Evolutionary conservation across 2,797 vertebrate species (phyloP), one percentile per base, ranked within the genome.

Genomic region (Halcyon chelicuti): DNA sequence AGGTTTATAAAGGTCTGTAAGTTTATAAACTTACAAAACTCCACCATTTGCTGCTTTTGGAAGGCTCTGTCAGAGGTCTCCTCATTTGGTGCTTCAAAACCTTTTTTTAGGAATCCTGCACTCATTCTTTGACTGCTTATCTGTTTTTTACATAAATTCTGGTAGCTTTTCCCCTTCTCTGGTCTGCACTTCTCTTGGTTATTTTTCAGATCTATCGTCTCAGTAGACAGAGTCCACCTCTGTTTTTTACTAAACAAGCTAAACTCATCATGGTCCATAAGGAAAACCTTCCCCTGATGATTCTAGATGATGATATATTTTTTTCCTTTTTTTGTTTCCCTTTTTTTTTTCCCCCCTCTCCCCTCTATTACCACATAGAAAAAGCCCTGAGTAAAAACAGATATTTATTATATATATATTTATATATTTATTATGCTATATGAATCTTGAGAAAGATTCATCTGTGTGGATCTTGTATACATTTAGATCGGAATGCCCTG

Each of bases 381-480:
- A 83, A 3, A 1, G 1, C 6, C 17, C 31, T 15, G 13, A 62
- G 37, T 14, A 72, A 28, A 13, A 44, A 3, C 0, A 2, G 17
- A 0, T 14, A 37, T 73, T 71, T 74, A n/a, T n/a, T n/a, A n/a
- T n/a, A n/a, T n/a, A n/a, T n/a, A n/a, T n/a, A n/a, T n/a, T n/a
- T n/a, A n/a, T n/a, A n/a, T n/a, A n/a, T n/a, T n/a, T n/a, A n/a
- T n/a, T n/a, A 0, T 4, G 7, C 9, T 37, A 8, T 14, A 2
- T 7, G 55, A 85, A 55, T 23, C 40, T 67, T 29, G 9, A 67
- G 22, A 67, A 63, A 60, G 66, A 33, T 4, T 13, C 0, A 25
- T 19, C 54, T 39, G 0, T 31, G 28, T 33, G 60, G 42, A 3
- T 46, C 42, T 20, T 44, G 47, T 19, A 25, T 37, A 18, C 2